phyloP scores from a whole-genome alignment of 37 sponge, comb jelly and placozoan species.

The Dysidea cf. avara region DNA sequence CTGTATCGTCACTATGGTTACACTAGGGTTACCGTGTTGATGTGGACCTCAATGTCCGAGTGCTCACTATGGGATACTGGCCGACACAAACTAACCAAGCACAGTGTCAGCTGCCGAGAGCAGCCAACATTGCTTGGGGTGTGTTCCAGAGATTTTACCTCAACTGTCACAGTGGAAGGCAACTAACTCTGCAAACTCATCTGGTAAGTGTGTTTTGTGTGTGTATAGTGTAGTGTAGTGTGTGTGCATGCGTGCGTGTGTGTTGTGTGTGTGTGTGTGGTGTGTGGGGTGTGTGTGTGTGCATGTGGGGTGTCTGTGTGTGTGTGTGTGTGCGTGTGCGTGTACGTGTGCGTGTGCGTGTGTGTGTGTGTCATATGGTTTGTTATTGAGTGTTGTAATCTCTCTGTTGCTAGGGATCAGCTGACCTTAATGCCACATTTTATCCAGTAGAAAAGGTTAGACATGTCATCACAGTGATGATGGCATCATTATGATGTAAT shows the following conservation, averaged over 20 bases:
- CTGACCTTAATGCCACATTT: slow-evolving; percentile 94
- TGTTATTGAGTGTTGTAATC: too few relatives aligned
- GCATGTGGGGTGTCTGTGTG: too few relatives aligned
- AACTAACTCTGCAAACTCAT: slow-evolving; percentile 93
- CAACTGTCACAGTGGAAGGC: slow-evolving; percentile 87
- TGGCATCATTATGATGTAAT: not conserved
- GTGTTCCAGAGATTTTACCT: slow-evolving; percentile 89
- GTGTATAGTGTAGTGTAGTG: too few relatives aligned
- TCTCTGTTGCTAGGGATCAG: slow-evolving; percentile 69
- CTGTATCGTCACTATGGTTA: too few relatives aligned
- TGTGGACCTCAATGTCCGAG: slow-evolving; percentile 91
- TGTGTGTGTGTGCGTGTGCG: too few relatives aligned
- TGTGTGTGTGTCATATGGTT: too few relatives aligned
- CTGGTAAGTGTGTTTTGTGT: too few relatives aligned
- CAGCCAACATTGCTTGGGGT: slow-evolving; percentile 76
- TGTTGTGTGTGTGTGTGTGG: too few relatives aligned
- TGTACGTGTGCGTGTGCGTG: too few relatives aligned
- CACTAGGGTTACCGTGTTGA: slow-evolving; percentile 21
- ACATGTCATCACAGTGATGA: slow-evolving; percentile 1
- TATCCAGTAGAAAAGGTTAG: slow-evolving; percentile 70
- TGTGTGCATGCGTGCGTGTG: too few relatives aligned
- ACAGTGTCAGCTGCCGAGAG: slow-evolving; percentile 76
- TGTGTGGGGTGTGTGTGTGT: too few relatives aligned
- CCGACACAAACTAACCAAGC: slow-evolving; percentile 77
- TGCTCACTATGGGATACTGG: slow-evolving; percentile 98